Percentiles rank a stretch among this genome's conserved stretches.
Conservation (phyloP, 2,888 invertebrate genomes). For the Drosophila leonis region DNA sequence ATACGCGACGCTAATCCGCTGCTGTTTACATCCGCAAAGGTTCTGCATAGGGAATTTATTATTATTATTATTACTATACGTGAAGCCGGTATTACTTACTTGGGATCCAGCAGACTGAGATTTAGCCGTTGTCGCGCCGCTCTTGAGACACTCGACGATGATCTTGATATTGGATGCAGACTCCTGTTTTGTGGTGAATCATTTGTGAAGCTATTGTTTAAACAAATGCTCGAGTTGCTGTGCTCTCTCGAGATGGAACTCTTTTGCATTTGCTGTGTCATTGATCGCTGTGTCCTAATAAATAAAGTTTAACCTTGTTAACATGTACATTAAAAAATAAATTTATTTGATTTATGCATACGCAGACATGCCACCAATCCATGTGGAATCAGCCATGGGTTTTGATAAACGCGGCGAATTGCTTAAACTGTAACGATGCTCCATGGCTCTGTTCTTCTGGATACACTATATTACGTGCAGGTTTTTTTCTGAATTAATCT, state of each 20-base stretch:
- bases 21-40: slow-evolving; percentile 86
- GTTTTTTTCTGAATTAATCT: background rate
- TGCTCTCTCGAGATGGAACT: slow-evolving; percentile 54
- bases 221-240: slow-evolving; percentile 54
- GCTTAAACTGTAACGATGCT: slow-evolving; percentile 78
- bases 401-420: slow-evolving; percentile 67
- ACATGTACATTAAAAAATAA: slow-evolving; percentile 5
- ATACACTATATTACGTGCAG: background rate
- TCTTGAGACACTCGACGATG: slow-evolving; percentile 40
- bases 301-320: background rate
- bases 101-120: slow-evolving; percentile 80
- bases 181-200: slow-evolving; percentile 31
- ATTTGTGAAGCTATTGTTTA: slow-evolving; percentile 18
- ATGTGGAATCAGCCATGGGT: slow-evolving; percentile 84
- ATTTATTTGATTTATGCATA: slow-evolving; percentile 36
- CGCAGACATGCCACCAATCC: slow-evolving; percentile 74
- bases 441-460: slow-evolving; percentile 46
- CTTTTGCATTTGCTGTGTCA: slow-evolving; percentile 51
- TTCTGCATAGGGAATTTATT: slow-evolving; percentile 51
- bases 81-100: slow-evolving; percentile 54
- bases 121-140: slow-evolving; percentile 59
- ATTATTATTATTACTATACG: background rate
- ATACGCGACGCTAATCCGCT: slow-evolving; percentile 86
- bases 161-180: slow-evolving; percentile 33
- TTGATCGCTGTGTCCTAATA: slow-evolving; percentile 26